Evolutionary conservation across 2,113 vertebrate species (phyloP).

Genomic region (Oceanodroma tethys): DNA sequence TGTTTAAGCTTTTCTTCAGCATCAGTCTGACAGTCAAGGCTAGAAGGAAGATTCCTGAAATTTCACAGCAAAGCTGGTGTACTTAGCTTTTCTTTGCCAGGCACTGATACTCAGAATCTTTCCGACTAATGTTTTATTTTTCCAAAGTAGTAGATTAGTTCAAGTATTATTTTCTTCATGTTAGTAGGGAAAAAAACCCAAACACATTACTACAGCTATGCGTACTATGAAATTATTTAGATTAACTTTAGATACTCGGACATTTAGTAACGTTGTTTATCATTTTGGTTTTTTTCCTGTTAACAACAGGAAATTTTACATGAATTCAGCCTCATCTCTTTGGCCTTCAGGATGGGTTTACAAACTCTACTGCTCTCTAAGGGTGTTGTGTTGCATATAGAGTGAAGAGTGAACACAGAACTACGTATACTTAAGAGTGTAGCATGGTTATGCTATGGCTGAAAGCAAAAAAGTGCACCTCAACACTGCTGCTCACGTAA

Average conservation of each 20-base stretch:
- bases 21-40: constrained; percentile 5
- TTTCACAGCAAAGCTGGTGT: not conserved
- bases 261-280: not conserved
- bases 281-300: not conserved
- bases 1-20: not conserved
- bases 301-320: not conserved
- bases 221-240: not conserved
- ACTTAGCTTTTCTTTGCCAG: not conserved
- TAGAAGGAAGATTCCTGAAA: constrained; percentile 4
- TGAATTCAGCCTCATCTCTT: not conserved
- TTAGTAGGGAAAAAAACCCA: not conserved
- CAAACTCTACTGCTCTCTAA: not conserved
- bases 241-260: not conserved
- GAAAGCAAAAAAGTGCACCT: not conserved
- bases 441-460: not conserved
- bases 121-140: not conserved
- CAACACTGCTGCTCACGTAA: not conserved
- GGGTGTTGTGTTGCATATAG: not conserved
- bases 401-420: not conserved
- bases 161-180: not conserved
- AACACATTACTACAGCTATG: not conserved
- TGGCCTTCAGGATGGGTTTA: not conserved
- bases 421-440: not conserved
- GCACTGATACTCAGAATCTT: not conserved
- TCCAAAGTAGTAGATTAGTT: not conserved